These are phyloP conservation scores for Vireo altiloquus DNA, from an alignment of 2,113 vertebrate genomes.

Conservation along the genomic window DNA sequence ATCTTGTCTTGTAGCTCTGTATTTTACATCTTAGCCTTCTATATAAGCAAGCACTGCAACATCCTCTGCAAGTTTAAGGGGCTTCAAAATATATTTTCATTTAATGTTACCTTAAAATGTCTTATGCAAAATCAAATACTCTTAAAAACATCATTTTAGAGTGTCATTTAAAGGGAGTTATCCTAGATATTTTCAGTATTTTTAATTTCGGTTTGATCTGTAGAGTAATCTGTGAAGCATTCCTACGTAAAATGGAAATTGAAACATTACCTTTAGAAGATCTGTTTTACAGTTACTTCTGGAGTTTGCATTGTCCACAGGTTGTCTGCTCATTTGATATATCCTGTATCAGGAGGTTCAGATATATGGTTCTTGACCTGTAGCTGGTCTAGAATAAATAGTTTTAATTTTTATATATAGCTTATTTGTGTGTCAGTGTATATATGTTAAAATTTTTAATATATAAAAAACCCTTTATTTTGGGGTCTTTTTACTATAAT, in stretches of 20 bases:
- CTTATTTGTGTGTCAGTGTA: fast-evolving
- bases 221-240: neutral
- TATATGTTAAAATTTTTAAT: neutral
- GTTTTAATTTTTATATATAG: neutral
- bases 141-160: neutral
- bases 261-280: neutral
- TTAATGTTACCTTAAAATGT: neutral
- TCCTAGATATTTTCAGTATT: neutral
- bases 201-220: neutral
- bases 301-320: neutral
- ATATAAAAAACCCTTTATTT: neutral
- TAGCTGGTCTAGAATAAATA: neutral
- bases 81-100: neutral
- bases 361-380: neutral
- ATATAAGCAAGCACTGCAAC: neutral
- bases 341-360: neutral
- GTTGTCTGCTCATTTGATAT: neutral
- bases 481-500: neutral
- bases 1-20: neutral
- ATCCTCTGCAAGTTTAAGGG: neutral
- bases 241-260: neutral
- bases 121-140: neutral
- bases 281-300: neutral
- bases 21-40: neutral
- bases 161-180: neutral